Base-by-base conservation (phyloP, 2,797 vertebrate genomes). In the Catostomus latipinnis region DNA sequence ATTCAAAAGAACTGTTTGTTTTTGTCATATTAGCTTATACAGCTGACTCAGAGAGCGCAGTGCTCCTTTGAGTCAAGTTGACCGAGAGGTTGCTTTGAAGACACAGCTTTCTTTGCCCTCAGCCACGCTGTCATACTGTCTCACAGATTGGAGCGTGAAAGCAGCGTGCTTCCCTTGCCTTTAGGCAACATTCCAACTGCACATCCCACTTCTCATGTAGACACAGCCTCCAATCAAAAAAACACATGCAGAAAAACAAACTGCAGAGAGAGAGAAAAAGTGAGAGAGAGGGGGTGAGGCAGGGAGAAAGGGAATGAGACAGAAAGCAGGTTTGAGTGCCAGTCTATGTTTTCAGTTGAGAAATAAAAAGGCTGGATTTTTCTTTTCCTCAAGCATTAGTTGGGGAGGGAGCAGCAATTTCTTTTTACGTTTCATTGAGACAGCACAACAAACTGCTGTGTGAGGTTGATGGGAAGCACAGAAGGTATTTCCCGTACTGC, bases 181-280 rank as follows among this genome's bases (percentile, higher is more conserved):
- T 83, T 43, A 69, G 90, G 92, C 90, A 78, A 74, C 74, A 84
- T 84, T 91, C 91, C 90, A 91, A 84, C 88, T 92, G 83, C 87
- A 87, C 85, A 88, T 88, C 86, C 82, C 85, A 86, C 76, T 90
- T 90, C 88, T 85, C 78, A 87, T 80, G 80, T 82, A 83, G 81
- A 87, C 76, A 63, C 83, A 84, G 83, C 84, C 83, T 80, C 79
- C 63, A 56, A 62, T 72, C 74, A 76, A 80, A 86, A 86, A 34
- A 57, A 77, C 86, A 85, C 73, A 82, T 73, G 49, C 75, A 73
- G 16, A 70, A 53, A 71, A 53, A 73, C 65, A 54, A 75, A 70
- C 58, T 54, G 65, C 72, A 4, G 34, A 34, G 34, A 52, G 13
- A 69, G 52, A 13, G 56, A 34, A 82, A 83, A 77, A 86, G 66